phyloP scores from a whole-genome alignment of 2,888 invertebrate genomes.

The Rotaria magnacalcarata region DNA sequence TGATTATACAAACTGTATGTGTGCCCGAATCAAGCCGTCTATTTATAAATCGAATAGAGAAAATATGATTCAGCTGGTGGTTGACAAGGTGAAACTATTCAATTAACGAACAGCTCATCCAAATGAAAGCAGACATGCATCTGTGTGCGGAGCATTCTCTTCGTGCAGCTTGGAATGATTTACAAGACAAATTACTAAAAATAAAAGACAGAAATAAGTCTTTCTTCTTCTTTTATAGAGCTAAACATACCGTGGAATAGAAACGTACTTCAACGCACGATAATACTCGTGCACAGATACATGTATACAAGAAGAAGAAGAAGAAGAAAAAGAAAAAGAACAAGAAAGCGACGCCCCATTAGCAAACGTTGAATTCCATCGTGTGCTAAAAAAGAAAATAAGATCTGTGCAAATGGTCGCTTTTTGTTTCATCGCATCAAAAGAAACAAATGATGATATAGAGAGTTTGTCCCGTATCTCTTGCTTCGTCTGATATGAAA shows the following conservation, averaged over 20 bases:
- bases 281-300: neutral
- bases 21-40: neutral
- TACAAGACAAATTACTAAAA: neutral
- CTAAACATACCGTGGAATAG: neutral
- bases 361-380: neutral
- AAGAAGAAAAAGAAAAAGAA: neutral
- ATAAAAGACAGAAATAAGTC: neutral
- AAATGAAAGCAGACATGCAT: neutral
- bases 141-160: neutral
- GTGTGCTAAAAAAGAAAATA: neutral
- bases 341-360: conserved; percentile 4
- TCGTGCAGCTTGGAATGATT: neutral
- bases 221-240: neutral
- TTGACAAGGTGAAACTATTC: neutral
- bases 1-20: neutral
- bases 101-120: neutral
- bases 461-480: neutral
- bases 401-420: neutral
- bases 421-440: neutral
- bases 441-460: neutral
- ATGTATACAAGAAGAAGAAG: too few relatives aligned
- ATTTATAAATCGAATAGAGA: neutral
- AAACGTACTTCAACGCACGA: neutral
- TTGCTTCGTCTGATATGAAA: neutral
- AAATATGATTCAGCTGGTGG: neutral